Conservation (phyloP, 1,140 invertebrate species). For the Drosophila prosaltans region DNA sequence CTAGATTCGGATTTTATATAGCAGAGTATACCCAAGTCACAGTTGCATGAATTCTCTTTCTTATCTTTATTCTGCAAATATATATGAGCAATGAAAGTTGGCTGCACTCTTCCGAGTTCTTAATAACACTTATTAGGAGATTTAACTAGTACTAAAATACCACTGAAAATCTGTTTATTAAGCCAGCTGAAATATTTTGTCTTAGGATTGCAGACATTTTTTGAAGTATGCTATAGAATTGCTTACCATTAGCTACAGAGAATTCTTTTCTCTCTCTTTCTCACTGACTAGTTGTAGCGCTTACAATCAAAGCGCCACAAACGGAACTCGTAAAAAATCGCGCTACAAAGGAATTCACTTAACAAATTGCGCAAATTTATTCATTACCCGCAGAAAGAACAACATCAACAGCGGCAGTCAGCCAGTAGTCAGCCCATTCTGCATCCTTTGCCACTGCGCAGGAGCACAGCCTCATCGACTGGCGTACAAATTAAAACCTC, state of each 20-base stretch:
- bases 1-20: too few species aligned
- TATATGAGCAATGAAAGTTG: too few species aligned
- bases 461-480: conserved; percentile 38
- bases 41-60: too few species aligned
- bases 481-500: conserved; percentile 79
- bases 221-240: neutral
- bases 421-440: conserved; percentile 39
- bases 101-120: too few species aligned
- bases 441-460: conserved; percentile 38
- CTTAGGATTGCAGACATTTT: neutral
- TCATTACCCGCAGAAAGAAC: conserved; percentile 76
- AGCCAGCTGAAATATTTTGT: too few species aligned
- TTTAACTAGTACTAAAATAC: too few species aligned
- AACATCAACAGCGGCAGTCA: conserved; percentile 25
- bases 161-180: too few species aligned
- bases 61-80: too few species aligned
- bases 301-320: conserved; percentile 59
- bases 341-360: conserved; percentile 81
- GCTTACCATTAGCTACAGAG: conserved; percentile 40
- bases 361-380: conserved; percentile 82
- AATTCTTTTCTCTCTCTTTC: conserved; percentile 28
- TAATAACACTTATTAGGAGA: too few species aligned
- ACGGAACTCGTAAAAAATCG: conserved; percentile 75
- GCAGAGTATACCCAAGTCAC: too few species aligned
- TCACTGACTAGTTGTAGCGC: conserved; percentile 7